A percentile compares a stretch with the other conserved stretches of the same genome.
phyloP scores from a whole-genome alignment of 2,797 vertebrate species.

The Mus spretus region DNA sequence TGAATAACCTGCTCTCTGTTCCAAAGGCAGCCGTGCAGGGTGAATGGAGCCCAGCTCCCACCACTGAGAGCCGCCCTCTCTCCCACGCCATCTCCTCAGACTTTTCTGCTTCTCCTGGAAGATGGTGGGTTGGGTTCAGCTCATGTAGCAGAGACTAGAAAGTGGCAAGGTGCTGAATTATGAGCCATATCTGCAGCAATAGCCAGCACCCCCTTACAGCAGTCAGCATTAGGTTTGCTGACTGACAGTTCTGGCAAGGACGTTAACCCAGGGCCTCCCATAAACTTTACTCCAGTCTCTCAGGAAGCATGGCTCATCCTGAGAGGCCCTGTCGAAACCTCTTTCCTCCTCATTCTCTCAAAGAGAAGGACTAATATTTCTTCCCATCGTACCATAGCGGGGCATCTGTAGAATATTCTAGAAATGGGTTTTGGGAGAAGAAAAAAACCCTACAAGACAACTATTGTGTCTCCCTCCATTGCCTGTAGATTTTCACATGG shows the following conservation, averaged over 20 bases:
- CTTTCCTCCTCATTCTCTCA: background rate
- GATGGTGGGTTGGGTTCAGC: rapidly evolving
- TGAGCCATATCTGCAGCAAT: background rate
- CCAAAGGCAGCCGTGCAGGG: rapidly evolving
- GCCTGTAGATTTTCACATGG: background rate
- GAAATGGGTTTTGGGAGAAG: background rate
- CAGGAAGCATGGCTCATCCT: background rate
- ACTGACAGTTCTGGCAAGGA: no score
- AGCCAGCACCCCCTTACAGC: background rate
- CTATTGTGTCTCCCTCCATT: rapidly evolving
- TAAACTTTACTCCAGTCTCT: background rate
- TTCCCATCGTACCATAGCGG: background rate
- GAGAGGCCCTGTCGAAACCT: background rate
- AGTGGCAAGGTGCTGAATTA: background rate
- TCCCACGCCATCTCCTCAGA: rapidly evolving
- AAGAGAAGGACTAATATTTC: background rate
- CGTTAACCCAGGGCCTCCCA: background rate
- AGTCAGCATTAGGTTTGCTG: background rate
- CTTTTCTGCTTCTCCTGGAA: background rate
- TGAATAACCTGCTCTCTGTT: rapidly evolving
- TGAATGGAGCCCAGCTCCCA: background rate
- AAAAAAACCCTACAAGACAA: background rate
- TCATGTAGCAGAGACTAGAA: background rate
- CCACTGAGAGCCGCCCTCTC: rapidly evolving
- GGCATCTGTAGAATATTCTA: background rate